Conservation (phyloP, 2,113 vertebrate species). For the Podarcis raffonei region DNA sequence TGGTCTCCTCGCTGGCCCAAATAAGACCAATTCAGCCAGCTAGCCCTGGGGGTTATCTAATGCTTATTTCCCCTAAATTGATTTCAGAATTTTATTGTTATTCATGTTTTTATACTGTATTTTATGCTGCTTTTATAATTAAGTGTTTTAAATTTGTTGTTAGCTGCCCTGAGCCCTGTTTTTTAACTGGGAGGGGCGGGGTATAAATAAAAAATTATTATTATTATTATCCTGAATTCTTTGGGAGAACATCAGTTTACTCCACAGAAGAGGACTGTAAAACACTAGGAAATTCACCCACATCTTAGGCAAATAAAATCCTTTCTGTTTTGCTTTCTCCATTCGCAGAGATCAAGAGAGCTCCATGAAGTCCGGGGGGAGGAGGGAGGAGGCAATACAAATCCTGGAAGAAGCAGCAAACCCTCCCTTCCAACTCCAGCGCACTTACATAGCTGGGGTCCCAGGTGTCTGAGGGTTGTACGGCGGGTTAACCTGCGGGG, state of each 20-base stretch:
- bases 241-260: background rate
- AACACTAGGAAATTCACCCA: background rate
- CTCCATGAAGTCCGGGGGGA: background rate
- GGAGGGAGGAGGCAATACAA: background rate
- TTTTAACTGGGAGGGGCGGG: too few species aligned
- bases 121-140: too few species aligned
- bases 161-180: too few species aligned
- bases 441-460: constrained; percentile 92
- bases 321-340: background rate
- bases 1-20: too few species aligned
- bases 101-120: too few species aligned
- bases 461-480: constrained; percentile 95
- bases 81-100: too few species aligned
- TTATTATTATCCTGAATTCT: background rate
- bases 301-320: background rate
- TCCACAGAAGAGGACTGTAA: too few species aligned
- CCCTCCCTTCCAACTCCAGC: accelerated
- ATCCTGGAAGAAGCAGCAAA: background rate
- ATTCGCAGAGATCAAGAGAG: background rate
- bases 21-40: too few species aligned
- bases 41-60: too few species aligned
- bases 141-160: too few species aligned
- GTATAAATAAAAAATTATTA: too few species aligned
- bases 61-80: too few species aligned
- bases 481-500: constrained; percentile 92